A percentile compares a stretch with the other conserved stretches of the same genome.
These are phyloP conservation scores for Melieria crassipennis DNA, from an alignment of 2,888 invertebrate genomes.

Conservation along the genomic window DNA sequence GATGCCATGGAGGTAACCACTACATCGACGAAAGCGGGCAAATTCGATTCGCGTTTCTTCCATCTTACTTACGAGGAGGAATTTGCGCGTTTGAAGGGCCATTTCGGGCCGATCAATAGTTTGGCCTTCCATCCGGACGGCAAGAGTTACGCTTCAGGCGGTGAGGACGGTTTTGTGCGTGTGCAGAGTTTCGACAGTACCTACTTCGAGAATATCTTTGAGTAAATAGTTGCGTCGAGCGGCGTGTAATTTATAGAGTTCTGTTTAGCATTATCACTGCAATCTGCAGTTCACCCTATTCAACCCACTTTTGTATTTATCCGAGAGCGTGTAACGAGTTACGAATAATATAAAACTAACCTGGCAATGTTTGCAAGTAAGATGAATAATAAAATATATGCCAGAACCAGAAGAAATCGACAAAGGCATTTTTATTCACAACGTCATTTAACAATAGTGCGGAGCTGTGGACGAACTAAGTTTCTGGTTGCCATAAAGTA, in stretches of 20 bases:
- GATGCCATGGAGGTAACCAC: conserved; percentile 99
- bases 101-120: conserved; percentile 99
- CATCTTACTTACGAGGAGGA: conserved; percentile 97
- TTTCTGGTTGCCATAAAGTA: too few species aligned
- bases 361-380: conserved; percentile 51
- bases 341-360: background rate
- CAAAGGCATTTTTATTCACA: background rate
- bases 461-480: too few species aligned
- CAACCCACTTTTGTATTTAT: too few species aligned
- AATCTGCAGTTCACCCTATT: too few species aligned
- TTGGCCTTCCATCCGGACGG: conserved; percentile 98
- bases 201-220: conserved; percentile 79
- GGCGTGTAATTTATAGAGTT: background rate
- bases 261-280: conserved; percentile 4
- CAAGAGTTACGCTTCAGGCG: conserved; percentile 94
- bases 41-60: conserved; percentile 96
- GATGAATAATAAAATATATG: conserved; percentile 54
- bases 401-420: conserved; percentile 56
- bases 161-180: conserved; percentile 98
- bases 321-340: background rate
- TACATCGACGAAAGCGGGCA: conserved; percentile 91
- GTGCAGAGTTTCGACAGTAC: conserved; percentile 96
- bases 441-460: too few species aligned
- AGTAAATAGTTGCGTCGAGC: conserved; percentile 43
- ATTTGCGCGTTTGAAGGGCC: conserved; percentile 97